phyloP scores from a whole-genome alignment of 1,140 invertebrate species.

The Lanistes nyassanus region DNA sequence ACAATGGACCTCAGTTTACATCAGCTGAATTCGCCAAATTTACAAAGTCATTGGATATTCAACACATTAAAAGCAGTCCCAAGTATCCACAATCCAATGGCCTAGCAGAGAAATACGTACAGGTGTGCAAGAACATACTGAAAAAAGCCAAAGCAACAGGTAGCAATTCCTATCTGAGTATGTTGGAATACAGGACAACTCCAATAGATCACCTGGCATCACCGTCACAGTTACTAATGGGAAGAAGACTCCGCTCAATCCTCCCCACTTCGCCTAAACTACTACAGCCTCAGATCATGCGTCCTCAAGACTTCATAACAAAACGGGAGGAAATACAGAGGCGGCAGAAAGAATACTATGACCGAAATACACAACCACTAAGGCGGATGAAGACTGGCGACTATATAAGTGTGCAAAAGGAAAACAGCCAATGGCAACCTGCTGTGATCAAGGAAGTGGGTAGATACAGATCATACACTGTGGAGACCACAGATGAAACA shows the following conservation, averaged over 20 bases:
- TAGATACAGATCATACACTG: too few relatives aligned
- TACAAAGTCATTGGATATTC: neutral
- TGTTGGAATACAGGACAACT: neutral
- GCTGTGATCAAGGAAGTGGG: too few relatives aligned
- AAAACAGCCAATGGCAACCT: too few relatives aligned
- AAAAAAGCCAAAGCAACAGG: too few relatives aligned
- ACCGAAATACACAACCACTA: neutral
- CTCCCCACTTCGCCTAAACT: neutral
- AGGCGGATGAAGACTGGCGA: neutral
- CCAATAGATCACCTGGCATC: neutral
- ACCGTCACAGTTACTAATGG: slow-evolving; percentile 2
- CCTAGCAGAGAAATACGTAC: too few relatives aligned
- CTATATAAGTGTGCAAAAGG: too few relatives aligned
- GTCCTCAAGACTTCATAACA: neutral
- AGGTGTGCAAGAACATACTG: too few relatives aligned
- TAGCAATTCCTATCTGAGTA: too few relatives aligned
- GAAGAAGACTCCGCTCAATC: neutral
- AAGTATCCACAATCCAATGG: too few relatives aligned
- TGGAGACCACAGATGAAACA: too few relatives aligned
- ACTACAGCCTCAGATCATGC: neutral
- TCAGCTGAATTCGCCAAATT: slow-evolving; percentile 1
- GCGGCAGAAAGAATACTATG: neutral
- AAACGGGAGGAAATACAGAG: neutral
- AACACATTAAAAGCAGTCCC: slow-evolving; percentile 8
- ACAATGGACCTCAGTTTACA: too few relatives aligned